Base-by-base conservation (phyloP, 2,888 invertebrate species). In the Eupithecia dodoneata region DNA sequence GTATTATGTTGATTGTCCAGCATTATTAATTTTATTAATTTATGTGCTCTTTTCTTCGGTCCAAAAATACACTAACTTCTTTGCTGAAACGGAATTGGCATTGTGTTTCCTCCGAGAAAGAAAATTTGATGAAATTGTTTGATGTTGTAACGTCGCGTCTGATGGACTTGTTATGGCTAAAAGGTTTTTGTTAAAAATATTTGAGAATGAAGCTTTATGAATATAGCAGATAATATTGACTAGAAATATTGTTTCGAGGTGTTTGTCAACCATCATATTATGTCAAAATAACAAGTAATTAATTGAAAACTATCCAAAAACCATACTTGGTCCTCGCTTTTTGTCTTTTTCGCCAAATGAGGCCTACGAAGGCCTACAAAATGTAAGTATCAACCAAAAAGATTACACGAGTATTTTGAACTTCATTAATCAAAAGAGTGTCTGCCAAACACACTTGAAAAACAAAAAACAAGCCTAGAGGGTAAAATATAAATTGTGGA, bases 51-150 rank as follows among this genome's bases (percentile, higher is more conserved):
- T 59, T n/a, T 55, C 55, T 55, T 59, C 69, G 59, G 44, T 76
- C 30, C 65, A 55, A 66, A 55, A 71, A 71, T 4, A 77, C 73
- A 76, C 73, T 72, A 4, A 44, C 65, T 59, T 63, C 44, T 67
- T 71, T 72, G 74, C 47, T 76, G 70, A 71, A 52, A 52, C 59
- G 65, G 70, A 75, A 76, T 76, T 66, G 76, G 65, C 70, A 44
- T 76, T 78, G 76, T 76, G 67, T 76, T 71, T 72, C 42, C 45
- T 69, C 66, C 18, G 15, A 44, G 41, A 67, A 72, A 69, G 65
- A 69, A 72, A 66, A 74, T 79, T 73, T 74, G 45, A 76, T 71
- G 66, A 71, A 76, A 75, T 74, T 75, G 72, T 74, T 74, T 74
- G 71, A 42, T 71, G 65, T 15, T 71, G 71, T 13, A 13, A 47